Base-by-base conservation (phyloP, 2,888 invertebrate species). In the Sphinx pinastri region DNA sequence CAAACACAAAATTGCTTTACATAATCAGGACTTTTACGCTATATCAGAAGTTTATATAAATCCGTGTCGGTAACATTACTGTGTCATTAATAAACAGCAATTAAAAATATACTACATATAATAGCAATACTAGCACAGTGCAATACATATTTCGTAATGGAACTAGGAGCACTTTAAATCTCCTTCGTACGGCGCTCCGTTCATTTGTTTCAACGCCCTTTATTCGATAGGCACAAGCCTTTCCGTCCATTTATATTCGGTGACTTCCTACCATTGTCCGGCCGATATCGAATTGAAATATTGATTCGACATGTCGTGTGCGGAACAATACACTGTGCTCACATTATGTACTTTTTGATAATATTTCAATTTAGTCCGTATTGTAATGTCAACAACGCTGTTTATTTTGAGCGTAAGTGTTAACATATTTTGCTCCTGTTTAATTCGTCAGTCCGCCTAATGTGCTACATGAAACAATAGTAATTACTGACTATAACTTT, bases 261-360 rank as follows among this genome's bases (percentile, higher is more conserved):
- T 83, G 80, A 88, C 88, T 91, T 93, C 93, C 93, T 92, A 86
- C 88, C 90, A 90, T 88, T 91, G 91, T 91, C 86, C 88, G 84
- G 78, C 83, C 86, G 93, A 88, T 93, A 94, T 88, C 93, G 91
- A 83, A 85, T 88, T 94, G 93, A 94, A 93, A 93, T 94, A 94
- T 91, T 91, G 93, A 92, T 91, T 88, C 85, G 87, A 82, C 84
- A 86, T 87, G 86, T 88, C 86, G 85, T 82, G 80, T 82, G 77
- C 80, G 82, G 84, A 86, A 91, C 87, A 89, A 88, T 87, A 79
- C 82, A 71, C 74, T 69, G 67, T 68, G 68, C 51, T 52, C 60
- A 68, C 68, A 54, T 70, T 72, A 70, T 70, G 66, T 70, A 70
- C 72, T 59, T 70, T 68, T 52, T 63, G 63, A 45, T 82, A 84